Percentiles rank a stretch among this genome's conserved stretches.
Evolutionary conservation across 2,888 invertebrate species (phyloP).

Genomic region (Ormyrus nitidulus): DNA sequence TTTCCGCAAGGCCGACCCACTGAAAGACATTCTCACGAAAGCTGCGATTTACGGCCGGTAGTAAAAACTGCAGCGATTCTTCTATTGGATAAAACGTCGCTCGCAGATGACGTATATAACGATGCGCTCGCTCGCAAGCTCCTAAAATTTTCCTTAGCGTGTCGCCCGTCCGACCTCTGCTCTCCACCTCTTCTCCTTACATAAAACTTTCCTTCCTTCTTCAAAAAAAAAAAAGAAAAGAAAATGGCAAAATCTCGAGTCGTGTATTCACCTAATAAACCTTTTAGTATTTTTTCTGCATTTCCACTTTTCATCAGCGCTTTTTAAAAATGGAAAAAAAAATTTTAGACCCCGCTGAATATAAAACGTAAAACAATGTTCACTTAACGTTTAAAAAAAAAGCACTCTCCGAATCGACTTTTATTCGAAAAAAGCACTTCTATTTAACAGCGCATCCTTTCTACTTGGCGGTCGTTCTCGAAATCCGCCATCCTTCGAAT

Average conservation of each 20-base stretch:
- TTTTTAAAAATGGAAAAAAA: too few species aligned
- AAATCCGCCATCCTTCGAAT: too few species aligned
- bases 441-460: too few species aligned
- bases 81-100: slow-evolving; percentile 48
- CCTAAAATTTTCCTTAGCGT: slow-evolving; percentile 34
- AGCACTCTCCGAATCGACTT: too few species aligned
- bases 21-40: slow-evolving; percentile 52
- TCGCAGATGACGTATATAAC: slow-evolving; percentile 56
- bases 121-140: slow-evolving; percentile 12
- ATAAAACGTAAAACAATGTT: too few species aligned
- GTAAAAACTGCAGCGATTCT: slow-evolving; percentile 55
- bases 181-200: not conserved
- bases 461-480: too few species aligned
- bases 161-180: not conserved
- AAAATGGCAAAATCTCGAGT: not conserved
- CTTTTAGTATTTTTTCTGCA: not conserved
- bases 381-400: too few species aligned
- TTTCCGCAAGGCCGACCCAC: slow-evolving; percentile 35
- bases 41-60: slow-evolving; percentile 55
- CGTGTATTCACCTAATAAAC: slow-evolving; percentile 9
- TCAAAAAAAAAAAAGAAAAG: not conserved
- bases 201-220: not conserved
- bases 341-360: too few species aligned
- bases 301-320: not conserved
- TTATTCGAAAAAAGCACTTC: too few species aligned